Evolutionary conservation across 2,113 vertebrate species (phyloP).

Genomic region (Muntiacus muntjak): DNA sequence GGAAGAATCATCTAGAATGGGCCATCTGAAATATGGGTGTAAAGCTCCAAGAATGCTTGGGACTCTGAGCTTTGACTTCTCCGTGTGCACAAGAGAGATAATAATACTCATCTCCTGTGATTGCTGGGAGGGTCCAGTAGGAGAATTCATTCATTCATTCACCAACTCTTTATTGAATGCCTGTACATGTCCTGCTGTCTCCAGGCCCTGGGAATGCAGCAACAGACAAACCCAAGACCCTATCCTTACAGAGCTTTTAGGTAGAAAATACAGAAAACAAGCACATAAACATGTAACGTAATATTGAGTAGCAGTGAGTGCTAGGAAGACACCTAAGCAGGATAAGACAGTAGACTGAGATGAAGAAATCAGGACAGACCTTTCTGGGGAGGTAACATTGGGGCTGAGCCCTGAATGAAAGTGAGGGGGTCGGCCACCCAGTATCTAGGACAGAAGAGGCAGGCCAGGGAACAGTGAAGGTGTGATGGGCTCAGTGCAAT

Average conservation of each 20-base stretch:
- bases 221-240: background rate
- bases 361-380: background rate
- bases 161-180: background rate
- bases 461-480: fast-evolving
- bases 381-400: background rate
- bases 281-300: fast-evolving
- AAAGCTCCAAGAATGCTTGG: background rate
- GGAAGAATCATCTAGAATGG: background rate
- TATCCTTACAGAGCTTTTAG: background rate
- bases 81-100: background rate
- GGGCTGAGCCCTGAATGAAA: background rate
- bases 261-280: background rate
- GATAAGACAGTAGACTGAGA: background rate
- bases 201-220: background rate
- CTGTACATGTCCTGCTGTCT: background rate
- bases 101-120: background rate
- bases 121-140: background rate
- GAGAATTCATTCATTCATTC: background rate
- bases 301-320: background rate
- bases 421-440: background rate
- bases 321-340: background rate
- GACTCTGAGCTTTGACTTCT: background rate
- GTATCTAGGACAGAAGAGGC: background rate
- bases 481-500: fast-evolving
- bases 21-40: background rate